Percentiles rank a stretch among this genome's conserved stretches.
Conservation (phyloP, 2,888 invertebrate species). For the Hydraecia micacea region DNA sequence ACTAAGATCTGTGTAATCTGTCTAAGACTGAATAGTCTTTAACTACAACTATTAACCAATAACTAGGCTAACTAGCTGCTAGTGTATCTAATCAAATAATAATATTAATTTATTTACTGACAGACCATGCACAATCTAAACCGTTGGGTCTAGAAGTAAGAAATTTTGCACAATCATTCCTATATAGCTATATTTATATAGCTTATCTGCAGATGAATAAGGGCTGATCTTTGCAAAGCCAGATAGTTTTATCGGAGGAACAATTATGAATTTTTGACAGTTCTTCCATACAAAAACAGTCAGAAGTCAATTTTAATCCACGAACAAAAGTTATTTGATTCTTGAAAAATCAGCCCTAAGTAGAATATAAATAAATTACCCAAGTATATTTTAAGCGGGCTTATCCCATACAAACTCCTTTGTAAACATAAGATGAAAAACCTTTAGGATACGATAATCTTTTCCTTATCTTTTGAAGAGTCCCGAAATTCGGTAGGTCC, state of each 20-base stretch:
- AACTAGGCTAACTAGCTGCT: no score
- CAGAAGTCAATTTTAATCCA: background rate
- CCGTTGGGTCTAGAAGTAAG: background rate
- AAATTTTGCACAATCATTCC: background rate
- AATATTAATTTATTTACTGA: background rate
- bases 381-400: background rate
- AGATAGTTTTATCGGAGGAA: background rate
- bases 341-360: background rate
- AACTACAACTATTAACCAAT: no score
- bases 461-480: constrained; percentile 29
- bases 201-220: background rate
- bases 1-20: background rate
- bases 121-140: background rate
- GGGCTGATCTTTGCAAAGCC: no score
- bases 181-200: background rate
- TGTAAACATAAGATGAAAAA: background rate
- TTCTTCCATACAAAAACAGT: background rate
- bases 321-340: background rate
- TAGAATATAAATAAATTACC: background rate
- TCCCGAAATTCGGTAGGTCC: constrained; percentile 6
- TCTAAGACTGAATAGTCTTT: background rate
- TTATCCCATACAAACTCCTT: background rate
- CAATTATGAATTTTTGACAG: background rate
- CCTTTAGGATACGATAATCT: background rate
- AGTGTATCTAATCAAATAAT: no score